Percentiles rank a stretch among this genome's conserved stretches.
Conservation (phyloP, 2,113 vertebrate species). For the Setophaga kirtlandii region DNA sequence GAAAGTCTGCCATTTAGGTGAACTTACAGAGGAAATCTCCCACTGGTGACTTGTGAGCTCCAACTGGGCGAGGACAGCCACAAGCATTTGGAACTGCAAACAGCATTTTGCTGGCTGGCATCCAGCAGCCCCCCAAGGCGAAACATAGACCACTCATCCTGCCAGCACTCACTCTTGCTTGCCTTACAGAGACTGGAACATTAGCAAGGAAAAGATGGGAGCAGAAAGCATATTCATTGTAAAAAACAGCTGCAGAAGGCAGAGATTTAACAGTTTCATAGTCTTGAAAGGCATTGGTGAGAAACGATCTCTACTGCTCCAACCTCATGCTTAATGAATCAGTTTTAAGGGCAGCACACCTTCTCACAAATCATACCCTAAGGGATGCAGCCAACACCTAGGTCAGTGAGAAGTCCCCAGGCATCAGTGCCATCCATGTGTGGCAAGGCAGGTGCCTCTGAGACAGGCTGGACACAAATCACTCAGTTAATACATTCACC, state of each 20-base stretch:
- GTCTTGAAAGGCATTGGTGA: neutral
- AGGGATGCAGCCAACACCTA: neutral
- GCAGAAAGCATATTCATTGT: neutral
- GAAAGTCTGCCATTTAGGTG: neutral
- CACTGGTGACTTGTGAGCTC: neutral
- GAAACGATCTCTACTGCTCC: neutral
- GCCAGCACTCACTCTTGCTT: neutral
- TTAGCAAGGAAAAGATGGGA: neutral
- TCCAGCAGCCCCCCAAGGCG: neutral
- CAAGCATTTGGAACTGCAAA: neutral
- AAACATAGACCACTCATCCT: neutral
- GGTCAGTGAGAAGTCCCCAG: neutral
- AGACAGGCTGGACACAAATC: neutral
- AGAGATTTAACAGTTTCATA: neutral
- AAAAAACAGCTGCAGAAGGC: neutral
- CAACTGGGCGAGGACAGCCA: neutral
- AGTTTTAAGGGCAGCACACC: neutral
- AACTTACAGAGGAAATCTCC: neutral
- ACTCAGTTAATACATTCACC: neutral
- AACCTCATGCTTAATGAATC: neutral
- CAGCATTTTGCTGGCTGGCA: neutral
- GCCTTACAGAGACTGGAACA: neutral
- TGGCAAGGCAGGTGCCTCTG: neutral
- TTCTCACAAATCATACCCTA: accelerated
- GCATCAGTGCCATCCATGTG: accelerated